Base-by-base conservation (phyloP, 2,113 vertebrate genomes). In the Lophius piscatorius region DNA sequence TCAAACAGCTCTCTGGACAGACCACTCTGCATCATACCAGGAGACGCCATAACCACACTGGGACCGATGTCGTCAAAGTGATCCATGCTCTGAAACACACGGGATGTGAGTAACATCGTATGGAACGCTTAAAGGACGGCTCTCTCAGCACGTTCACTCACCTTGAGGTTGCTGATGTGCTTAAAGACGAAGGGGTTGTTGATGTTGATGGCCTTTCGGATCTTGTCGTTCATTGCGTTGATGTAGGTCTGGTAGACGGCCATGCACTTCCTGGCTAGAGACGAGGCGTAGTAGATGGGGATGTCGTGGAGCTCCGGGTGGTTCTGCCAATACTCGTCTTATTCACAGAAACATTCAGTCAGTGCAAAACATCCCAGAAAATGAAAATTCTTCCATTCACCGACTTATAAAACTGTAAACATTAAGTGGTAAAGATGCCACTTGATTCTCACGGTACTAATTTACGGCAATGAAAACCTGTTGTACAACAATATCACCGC, bases 101-200 rank as follows among this genome's bases (percentile, higher is more conserved):
- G n/a, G 14, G 6, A n/a, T n/a, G n/a, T n/a, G n/a, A n/a, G n/a
- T n/a, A n/a, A n/a, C n/a, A n/a, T n/a, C n/a, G n/a, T n/a, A n/a
- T n/a, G n/a, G n/a, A n/a, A n/a, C n/a, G n/a, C n/a, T n/a, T n/a
- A n/a, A n/a, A n/a, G n/a, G n/a, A n/a, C 7, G 1, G 21, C n/a
- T 6, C 8, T 2, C 24, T 4, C 14, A 18, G 36, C 24, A 3
- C 1, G 14, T 1, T 4, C 8, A 1, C 67, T 52, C 7, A 98
- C 96, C 94, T 97, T 98, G 10, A 98, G 89, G 69, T 98, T 98
- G 81, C 96, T 98, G 62, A 98, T 98, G 71, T 98, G 96, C 60
- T 98, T 98, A 88, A 98, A 98, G 59, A 98, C 96, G 24, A 98
- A 98, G 0, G 96, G 96, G 51, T 98, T 98, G 77, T 98, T 98